These are phyloP conservation scores for Pristionchus pacificus DNA, from an alignment of 1,140 invertebrate species.

Conservation along the genomic window DNA sequence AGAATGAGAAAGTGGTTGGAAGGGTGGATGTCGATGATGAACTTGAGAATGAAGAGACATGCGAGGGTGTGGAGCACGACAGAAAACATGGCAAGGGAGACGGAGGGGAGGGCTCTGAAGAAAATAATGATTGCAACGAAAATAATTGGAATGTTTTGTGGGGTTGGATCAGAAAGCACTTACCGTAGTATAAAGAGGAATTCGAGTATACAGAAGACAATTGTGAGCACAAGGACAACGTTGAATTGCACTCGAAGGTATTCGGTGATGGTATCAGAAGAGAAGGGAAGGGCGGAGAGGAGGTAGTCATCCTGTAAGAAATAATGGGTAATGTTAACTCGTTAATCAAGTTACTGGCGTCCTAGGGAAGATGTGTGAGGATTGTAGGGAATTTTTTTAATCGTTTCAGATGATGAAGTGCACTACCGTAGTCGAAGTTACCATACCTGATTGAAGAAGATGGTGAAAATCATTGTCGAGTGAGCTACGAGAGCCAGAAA, in stretches of 20 bases:
- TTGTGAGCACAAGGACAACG: constrained; percentile 27
- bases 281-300: constrained; percentile 15
- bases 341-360: too few relatives aligned
- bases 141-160: not conserved
- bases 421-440: constrained; percentile 1
- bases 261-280: constrained; percentile 8
- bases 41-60: constrained; percentile 30
- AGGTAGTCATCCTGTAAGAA: constrained; percentile 34
- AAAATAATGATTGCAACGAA: too few relatives aligned
- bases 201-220: constrained; percentile 33
- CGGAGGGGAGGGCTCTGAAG: constrained; percentile 10
- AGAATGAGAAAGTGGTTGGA: constrained; percentile 34
- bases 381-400: too few relatives aligned
- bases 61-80: constrained; percentile 29
- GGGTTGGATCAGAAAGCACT: not conserved
- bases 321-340: too few relatives aligned
- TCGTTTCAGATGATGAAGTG: not conserved
- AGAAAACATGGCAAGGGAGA: constrained; percentile 11
- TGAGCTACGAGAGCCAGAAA: constrained; percentile 18
- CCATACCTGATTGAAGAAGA: constrained; percentile 26
- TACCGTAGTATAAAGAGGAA: constrained; percentile 23
- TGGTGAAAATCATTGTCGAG: constrained; percentile 17
- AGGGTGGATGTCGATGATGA: constrained; percentile 37
- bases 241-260: constrained; percentile 19
- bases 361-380: too few relatives aligned